These are phyloP conservation scores for Eulithis testata DNA, from an alignment of 2,888 invertebrate species.

Conservation along the genomic window DNA sequence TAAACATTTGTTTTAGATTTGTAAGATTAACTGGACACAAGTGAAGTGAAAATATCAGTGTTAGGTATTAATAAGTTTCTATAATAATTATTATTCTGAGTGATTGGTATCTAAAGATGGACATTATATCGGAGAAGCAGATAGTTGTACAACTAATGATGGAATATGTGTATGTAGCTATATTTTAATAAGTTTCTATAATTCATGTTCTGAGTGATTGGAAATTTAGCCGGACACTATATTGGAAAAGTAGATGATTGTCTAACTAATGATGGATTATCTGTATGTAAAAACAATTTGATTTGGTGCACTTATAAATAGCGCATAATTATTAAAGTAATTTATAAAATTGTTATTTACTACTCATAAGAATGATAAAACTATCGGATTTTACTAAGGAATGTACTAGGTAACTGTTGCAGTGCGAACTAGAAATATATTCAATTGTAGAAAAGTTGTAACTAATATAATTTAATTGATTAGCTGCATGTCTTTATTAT, in stretches of 20 bases:
- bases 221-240: background rate
- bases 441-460: background rate
- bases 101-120: constrained; percentile 7
- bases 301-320: background rate
- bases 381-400: constrained; percentile 1
- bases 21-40: background rate
- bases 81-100: background rate
- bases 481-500: background rate
- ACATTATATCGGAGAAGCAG: constrained; percentile 4
- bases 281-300: background rate
- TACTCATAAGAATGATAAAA: constrained; percentile 2
- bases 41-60: background rate
- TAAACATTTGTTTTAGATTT: background rate
- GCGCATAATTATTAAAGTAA: background rate
- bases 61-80: background rate
- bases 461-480: background rate
- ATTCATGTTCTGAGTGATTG: constrained; percentile 2
- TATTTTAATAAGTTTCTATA: background rate
- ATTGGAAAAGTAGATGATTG: constrained; percentile 1
- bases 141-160: background rate
- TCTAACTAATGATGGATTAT: background rate
- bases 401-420: constrained; percentile 1
- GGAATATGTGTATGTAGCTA: background rate
- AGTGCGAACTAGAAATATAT: background rate
- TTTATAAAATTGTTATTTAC: background rate